These are phyloP conservation scores for Pseudopleuronectes americanus DNA, from an alignment of 2,797 vertebrate genomes.

Conservation along the genomic window DNA sequence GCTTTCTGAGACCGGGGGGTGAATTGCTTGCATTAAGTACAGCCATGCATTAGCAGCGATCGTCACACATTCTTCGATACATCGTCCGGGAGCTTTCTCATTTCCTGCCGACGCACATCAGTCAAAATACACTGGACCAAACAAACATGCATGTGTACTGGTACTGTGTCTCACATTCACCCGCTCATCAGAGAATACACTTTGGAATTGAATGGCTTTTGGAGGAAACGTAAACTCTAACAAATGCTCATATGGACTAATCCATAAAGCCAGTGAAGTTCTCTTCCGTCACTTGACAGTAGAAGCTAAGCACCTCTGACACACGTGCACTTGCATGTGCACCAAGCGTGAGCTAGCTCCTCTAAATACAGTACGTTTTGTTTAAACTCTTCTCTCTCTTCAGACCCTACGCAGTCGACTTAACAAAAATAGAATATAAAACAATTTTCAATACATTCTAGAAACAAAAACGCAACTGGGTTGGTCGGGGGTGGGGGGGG, in stretches of 20 bases:
- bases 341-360: conserved; percentile 57
- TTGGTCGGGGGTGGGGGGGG: conserved; percentile 52
- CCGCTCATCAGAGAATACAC: conserved; percentile 62
- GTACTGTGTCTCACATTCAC: conserved; percentile 45
- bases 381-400: conserved; percentile 44
- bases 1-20: conserved; percentile 37
- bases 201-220: conserved; percentile 75
- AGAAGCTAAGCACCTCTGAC: conserved; percentile 49
- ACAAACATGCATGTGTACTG: conserved; percentile 29
- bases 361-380: conserved; percentile 74
- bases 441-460: conserved; percentile 74
- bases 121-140: conserved; percentile 50
- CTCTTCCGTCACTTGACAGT: conserved; percentile 36
- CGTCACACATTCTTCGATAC: conserved; percentile 60
- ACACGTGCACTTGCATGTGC: conserved; percentile 59
- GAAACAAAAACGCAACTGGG: conserved; percentile 54
- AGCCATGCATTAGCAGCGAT: conserved; percentile 80
- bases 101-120: conserved; percentile 40
- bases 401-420: conserved; percentile 40
- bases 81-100: conserved; percentile 50
- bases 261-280: conserved; percentile 41
- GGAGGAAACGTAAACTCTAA: conserved; percentile 38
- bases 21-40: conserved; percentile 56
- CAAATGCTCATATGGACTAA: conserved; percentile 14
- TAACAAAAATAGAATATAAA: conserved; percentile 67